phyloP scores from a whole-genome alignment of 2,888 invertebrate genomes.

The Pomacea canaliculata region DNA sequence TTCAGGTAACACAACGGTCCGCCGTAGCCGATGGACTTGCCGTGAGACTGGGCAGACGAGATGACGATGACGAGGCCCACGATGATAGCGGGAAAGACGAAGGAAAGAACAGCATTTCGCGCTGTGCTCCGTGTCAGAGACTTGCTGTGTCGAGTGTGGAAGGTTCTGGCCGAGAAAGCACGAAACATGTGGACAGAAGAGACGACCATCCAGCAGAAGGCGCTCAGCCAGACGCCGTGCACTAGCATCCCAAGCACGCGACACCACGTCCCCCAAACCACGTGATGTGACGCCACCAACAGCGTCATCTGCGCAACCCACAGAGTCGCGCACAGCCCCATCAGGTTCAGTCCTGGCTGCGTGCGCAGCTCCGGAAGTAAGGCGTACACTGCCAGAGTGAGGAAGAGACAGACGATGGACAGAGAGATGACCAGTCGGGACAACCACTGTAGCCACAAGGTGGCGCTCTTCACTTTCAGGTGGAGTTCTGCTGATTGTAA shows the following conservation, averaged over 20 bases:
- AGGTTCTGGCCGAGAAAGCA: constrained; percentile 18
- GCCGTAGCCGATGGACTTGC: constrained; percentile 19
- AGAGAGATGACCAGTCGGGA: constrained; percentile 3
- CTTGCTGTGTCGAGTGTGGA: not conserved
- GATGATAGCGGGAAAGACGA: not conserved
- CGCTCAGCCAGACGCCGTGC: constrained; percentile 23
- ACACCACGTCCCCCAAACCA: constrained; percentile 2
- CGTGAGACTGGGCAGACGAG: not conserved
- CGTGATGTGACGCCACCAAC: constrained; percentile 6
- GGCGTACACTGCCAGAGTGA: constrained; percentile 8
- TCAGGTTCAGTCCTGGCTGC: constrained; percentile 16
- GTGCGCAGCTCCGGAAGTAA: constrained; percentile 16
- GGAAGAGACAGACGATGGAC: constrained; percentile 9
- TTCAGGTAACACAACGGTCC: constrained; percentile 16
- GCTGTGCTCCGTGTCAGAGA: not conserved
- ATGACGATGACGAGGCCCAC: constrained; percentile 13
- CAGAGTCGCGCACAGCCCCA: constrained; percentile 6
- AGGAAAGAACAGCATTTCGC: not conserved
- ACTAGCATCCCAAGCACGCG: constrained; percentile 10
- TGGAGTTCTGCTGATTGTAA: too few species aligned
- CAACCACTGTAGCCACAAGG: constrained; percentile 3
- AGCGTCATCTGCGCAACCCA: constrained; percentile 14
- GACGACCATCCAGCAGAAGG: constrained; percentile 22
- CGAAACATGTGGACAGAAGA: constrained; percentile 27
- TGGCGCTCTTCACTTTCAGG: too few species aligned